These are phyloP conservation scores for Muscicapa adusta DNA, from an alignment of 2,113 vertebrate genomes.

Conservation along the genomic window DNA sequence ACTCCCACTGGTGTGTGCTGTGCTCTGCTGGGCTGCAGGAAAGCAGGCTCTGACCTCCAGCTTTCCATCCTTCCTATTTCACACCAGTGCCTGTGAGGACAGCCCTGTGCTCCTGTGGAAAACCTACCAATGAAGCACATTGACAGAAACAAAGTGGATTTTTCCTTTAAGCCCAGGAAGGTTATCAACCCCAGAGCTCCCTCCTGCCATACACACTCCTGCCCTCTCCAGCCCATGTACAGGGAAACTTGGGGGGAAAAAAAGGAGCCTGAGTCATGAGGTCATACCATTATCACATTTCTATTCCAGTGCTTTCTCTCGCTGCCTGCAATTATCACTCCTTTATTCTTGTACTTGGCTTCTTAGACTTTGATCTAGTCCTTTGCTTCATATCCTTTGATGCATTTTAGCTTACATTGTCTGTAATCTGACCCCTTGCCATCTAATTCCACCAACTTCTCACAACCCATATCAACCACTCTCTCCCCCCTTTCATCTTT, in stretches of 20 bases:
- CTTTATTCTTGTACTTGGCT: constrained; percentile 63
- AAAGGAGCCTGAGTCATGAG: constrained; percentile 27
- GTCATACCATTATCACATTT: constrained; percentile 60
- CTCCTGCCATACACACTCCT: background rate
- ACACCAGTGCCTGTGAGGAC: background rate
- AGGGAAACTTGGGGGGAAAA: background rate
- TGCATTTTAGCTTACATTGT: constrained; percentile 69
- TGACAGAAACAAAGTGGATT: background rate
- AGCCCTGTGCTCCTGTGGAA: background rate
- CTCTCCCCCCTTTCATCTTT: constrained; percentile 63
- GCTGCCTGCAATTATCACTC: constrained; percentile 58
- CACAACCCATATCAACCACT: constrained; percentile 49
- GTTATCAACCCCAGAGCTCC: background rate
- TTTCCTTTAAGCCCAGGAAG: background rate
- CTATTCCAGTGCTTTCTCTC: constrained; percentile 58
- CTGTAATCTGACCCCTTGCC: constrained; percentile 67
- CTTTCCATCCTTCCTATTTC: background rate
- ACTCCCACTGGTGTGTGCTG: background rate
- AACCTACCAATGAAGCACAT: background rate
- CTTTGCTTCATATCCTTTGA: constrained; percentile 63
- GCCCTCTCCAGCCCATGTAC: background rate
- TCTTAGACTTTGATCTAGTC: constrained; percentile 67
- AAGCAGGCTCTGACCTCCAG: background rate
- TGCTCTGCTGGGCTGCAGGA: background rate
- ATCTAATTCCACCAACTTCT: constrained; percentile 60